Evolutionary conservation across 2,113 vertebrate species (phyloP).

Genomic region (Gobiocypris rarus): DNA sequence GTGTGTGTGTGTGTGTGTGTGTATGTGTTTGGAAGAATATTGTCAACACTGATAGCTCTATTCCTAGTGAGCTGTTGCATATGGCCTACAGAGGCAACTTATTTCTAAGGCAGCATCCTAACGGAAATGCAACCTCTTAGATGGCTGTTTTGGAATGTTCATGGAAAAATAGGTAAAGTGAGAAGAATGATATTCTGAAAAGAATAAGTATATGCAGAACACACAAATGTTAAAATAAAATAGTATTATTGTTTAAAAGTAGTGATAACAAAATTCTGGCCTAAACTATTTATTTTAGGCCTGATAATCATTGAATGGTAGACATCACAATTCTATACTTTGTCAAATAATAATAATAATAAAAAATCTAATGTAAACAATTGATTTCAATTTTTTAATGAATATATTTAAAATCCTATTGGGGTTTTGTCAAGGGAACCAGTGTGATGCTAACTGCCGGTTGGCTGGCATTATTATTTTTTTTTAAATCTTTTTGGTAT

Average conservation of each 20-base stretch:
- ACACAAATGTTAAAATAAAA: neutral
- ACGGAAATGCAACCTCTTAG: neutral
- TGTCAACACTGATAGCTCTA: conserved; percentile 10
- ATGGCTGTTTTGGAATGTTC: neutral
- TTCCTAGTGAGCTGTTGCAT: neutral
- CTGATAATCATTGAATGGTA: neutral
- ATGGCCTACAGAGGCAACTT: neutral
- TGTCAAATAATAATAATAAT: neutral
- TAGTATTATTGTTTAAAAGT: neutral
- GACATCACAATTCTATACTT: neutral
- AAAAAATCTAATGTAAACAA: too few species aligned
- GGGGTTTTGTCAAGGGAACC: too few species aligned
- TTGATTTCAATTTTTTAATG: too few species aligned
- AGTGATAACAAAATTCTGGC: neutral
- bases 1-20: neutral
- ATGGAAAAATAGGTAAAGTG: neutral
- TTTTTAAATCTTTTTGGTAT: neutral
- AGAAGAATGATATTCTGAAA: neutral
- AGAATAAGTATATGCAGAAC: neutral
- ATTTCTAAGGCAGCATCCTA: neutral
- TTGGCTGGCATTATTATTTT: too few species aligned
- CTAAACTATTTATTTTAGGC: neutral
- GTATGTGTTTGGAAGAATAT: conserved; percentile 6
- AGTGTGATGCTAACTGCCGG: too few species aligned
- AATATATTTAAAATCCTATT: too few species aligned